Evolutionary conservation across 2,113 vertebrate species (phyloP).

Genomic region (Mystacornis crossleyi): DNA sequence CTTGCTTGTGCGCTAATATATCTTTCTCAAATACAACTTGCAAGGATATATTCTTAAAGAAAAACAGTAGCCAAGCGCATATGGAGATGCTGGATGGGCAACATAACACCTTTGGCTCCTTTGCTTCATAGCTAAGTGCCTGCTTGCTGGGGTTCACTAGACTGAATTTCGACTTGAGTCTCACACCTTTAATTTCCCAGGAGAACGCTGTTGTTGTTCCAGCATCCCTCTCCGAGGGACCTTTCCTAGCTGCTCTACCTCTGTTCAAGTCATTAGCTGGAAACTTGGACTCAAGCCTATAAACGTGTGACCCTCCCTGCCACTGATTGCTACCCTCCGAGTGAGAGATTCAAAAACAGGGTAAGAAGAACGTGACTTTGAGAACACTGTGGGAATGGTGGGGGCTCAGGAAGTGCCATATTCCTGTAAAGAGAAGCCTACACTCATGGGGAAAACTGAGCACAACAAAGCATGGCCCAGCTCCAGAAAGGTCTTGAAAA

Average conservation of each 20-base stretch:
- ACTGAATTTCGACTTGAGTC: neutral
- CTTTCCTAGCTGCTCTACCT: neutral
- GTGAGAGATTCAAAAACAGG: neutral
- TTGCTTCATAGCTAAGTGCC: neutral
- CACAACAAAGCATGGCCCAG: neutral
- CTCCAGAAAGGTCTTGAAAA: neutral
- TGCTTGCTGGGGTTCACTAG: neutral
- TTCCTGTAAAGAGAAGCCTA: neutral
- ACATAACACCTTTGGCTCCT: neutral
- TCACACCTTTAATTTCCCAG: neutral
- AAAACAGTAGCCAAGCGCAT: neutral
- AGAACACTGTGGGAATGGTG: neutral
- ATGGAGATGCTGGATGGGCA: neutral
- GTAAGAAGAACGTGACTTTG: neutral
- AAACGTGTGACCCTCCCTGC: neutral
- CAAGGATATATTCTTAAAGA: neutral
- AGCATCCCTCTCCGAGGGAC: neutral
- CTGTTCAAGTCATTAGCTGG: neutral
- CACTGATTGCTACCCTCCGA: neutral
- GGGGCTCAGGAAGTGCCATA: neutral
- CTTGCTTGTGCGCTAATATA: neutral
- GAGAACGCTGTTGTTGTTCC: neutral
- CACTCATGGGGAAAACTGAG: neutral
- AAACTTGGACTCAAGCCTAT: neutral
- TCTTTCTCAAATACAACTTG: neutral